A percentile compares a stretch with the other conserved stretches of the same genome.
These are phyloP conservation scores for Labeo rohita DNA, from an alignment of 2,113 vertebrate species.

Conservation along the genomic window DNA sequence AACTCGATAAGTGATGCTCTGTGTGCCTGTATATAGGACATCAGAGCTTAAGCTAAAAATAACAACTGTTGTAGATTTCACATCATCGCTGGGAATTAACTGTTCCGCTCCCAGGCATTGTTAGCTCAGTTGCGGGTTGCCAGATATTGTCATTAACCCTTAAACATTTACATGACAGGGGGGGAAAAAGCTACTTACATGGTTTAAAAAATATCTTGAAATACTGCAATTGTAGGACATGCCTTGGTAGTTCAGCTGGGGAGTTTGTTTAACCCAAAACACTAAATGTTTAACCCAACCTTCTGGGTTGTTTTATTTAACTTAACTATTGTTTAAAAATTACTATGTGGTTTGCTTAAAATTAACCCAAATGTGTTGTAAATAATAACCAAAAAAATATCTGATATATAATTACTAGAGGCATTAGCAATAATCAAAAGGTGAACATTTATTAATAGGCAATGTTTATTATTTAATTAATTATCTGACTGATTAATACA, in stretches of 20 bases:
- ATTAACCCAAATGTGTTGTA: no score
- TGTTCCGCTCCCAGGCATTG: slow-evolving; percentile 42
- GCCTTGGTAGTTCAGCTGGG: background rate
- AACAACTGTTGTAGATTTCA: slow-evolving; percentile 59
- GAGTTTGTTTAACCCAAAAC: no score
- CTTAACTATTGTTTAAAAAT: no score
- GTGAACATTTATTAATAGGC: no score
- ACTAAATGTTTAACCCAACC: no score
- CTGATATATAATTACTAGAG: no score
- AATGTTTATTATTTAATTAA: no score
- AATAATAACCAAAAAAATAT: no score
- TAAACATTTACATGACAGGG: background rate
- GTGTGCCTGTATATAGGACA: slow-evolving; percentile 62
- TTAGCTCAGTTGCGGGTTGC: slow-evolving; percentile 9
- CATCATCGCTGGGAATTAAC: slow-evolving; percentile 51
- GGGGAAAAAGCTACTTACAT: background rate
- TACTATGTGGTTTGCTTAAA: no score
- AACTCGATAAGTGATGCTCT: slow-evolving; percentile 32
- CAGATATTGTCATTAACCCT: slow-evolving; percentile 9
- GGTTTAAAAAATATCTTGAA: background rate
- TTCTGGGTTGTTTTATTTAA: no score
- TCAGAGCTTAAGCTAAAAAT: slow-evolving; percentile 62
- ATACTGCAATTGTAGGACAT: background rate
- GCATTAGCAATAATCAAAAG: no score
- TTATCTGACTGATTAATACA: no score